Percentiles rank a stretch among this genome's conserved stretches.
Conservation (phyloP, 2,113 vertebrate genomes). For the Neomonachus schauinslandi region DNA sequence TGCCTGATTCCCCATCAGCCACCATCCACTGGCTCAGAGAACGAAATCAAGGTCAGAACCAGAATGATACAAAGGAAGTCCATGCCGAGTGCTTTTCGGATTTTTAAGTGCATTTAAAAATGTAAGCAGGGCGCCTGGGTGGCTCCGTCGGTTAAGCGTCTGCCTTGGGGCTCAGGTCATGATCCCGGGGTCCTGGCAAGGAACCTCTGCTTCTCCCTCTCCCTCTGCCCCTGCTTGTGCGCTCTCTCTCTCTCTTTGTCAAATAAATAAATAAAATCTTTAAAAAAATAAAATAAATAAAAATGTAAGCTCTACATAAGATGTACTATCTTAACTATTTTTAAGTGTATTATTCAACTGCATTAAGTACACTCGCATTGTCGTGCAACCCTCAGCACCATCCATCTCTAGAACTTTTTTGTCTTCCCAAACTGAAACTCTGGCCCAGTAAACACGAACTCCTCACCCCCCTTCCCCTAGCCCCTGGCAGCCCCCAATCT, state of each 20-base stretch:
- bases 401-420: neutral
- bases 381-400: fast-evolving
- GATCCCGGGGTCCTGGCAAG: no score
- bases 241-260: no score
- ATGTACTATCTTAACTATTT: neutral
- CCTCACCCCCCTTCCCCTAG: neutral
- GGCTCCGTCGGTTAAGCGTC: no score
- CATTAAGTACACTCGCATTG: neutral
- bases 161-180: no score
- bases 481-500: neutral
- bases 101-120: no score
- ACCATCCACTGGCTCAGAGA: neutral
- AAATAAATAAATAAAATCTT: no score
- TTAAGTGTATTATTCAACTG: neutral
- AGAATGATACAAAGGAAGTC: neutral
- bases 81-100: neutral
- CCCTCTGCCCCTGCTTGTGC: no score
- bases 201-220: no score
- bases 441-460: neutral
- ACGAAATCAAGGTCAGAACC: neutral
- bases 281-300: no score
- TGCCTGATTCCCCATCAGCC: neutral
- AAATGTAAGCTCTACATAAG: no score
- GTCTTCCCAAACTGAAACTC: neutral
- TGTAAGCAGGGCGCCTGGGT: no score